Conservation (phyloP, 2,888 invertebrate genomes). For the Colletes collaris region DNA sequence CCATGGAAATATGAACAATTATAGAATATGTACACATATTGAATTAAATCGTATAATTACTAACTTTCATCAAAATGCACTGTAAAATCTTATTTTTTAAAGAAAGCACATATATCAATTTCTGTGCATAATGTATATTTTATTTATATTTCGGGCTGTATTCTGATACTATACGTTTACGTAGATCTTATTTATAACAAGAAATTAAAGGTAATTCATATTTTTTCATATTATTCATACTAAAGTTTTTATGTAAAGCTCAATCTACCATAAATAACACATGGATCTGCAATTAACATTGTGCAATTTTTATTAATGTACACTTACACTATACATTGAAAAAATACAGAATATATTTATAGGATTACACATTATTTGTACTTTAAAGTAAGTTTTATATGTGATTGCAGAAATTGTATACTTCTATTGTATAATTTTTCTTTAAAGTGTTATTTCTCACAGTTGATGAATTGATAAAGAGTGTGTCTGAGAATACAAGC, state of each 20-base stretch:
- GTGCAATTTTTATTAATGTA: slow-evolving; percentile 47
- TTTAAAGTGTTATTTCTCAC: slow-evolving; percentile 18
- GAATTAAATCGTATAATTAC: slow-evolving; percentile 18
- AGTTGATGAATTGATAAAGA: slow-evolving; percentile 13
- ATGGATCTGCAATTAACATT: slow-evolving; percentile 18
- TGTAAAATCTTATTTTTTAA: slow-evolving; percentile 31
- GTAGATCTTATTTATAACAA: slow-evolving; percentile 21
- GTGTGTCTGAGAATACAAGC: slow-evolving; percentile 21
- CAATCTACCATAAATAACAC: slow-evolving; percentile 20
- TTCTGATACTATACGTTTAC: slow-evolving; percentile 6
- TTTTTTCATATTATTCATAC: slow-evolving; percentile 32
- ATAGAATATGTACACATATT: slow-evolving; percentile 13
- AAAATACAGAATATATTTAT: slow-evolving; percentile 24
- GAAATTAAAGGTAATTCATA: slow-evolving; percentile 13
- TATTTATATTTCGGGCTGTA: slow-evolving; percentile 29
- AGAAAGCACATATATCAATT: slow-evolving; percentile 27
- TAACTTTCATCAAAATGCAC: slow-evolving; percentile 21
- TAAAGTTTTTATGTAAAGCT: slow-evolving; percentile 42
- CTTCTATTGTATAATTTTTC: slow-evolving; percentile 9
- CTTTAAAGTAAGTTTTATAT: slow-evolving; percentile 35
- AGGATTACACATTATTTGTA: slow-evolving; percentile 19
- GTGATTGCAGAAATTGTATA: slow-evolving; percentile 16
- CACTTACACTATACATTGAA: slow-evolving; percentile 24
- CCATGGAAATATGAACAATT: slow-evolving; percentile 11
- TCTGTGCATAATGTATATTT: slow-evolving; percentile 40